Percentiles rank a stretch among this genome's conserved stretches.
These are phyloP conservation scores for Cochlearius cochlearius DNA, from an alignment of 2,113 vertebrate species.

Conservation along the genomic window DNA sequence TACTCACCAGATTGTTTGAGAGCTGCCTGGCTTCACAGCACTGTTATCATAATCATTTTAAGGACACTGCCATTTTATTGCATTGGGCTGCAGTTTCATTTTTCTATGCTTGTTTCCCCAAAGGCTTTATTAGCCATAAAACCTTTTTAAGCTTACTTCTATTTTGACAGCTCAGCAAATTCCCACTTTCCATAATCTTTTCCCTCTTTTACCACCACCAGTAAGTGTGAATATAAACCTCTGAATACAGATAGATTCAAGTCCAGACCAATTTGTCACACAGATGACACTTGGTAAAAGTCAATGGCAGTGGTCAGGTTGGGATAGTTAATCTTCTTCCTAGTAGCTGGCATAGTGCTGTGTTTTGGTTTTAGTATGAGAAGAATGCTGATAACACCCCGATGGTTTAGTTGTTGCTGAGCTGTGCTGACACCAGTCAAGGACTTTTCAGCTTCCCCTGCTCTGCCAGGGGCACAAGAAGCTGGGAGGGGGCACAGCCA, in stretches of 20 bases:
- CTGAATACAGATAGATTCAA: constrained; percentile 56
- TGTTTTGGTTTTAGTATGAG: too few relatives aligned
- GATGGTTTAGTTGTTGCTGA: too few relatives aligned
- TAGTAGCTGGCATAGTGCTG: too few relatives aligned
- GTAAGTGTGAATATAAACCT: constrained; percentile 61
- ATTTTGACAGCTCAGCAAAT: constrained; percentile 50
- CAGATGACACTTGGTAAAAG: constrained; percentile 62
- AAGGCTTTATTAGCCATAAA: constrained; percentile 44
- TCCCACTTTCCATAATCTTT: neutral
- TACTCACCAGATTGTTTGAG: neutral
- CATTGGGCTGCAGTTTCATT: neutral
- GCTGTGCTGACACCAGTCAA: too few relatives aligned
- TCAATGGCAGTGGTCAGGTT: constrained; percentile 42
- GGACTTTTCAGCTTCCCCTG: too few relatives aligned
- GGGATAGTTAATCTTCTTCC: too few relatives aligned
- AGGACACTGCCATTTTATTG: constrained; percentile 10
- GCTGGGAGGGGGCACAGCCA: too few relatives aligned
- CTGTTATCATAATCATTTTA: neutral
- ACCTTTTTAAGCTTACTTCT: constrained; percentile 35
- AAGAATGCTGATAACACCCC: too few relatives aligned
- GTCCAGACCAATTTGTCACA: constrained; percentile 59
- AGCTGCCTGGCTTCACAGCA: neutral
- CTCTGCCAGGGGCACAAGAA: too few relatives aligned
- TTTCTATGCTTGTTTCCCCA: constrained; percentile 13
- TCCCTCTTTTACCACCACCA: neutral